phyloP scores from a whole-genome alignment of 2,113 vertebrate species.

The Corydoras maculifer region DNA sequence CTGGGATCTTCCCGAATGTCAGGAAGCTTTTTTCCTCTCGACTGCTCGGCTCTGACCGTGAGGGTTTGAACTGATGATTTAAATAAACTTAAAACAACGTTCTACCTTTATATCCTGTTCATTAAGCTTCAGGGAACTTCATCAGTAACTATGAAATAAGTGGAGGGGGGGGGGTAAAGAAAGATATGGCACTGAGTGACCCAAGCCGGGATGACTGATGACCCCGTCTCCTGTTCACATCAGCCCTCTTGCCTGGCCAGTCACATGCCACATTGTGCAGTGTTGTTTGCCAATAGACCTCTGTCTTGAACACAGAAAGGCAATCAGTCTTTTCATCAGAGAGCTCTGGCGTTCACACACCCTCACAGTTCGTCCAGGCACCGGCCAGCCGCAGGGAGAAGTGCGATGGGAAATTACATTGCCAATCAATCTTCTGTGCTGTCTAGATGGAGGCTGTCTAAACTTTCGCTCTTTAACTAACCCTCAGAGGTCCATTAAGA shows the following conservation, averaged over 20 bases:
- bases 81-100: neutral
- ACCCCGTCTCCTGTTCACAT: constrained; percentile 42
- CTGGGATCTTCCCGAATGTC: too few relatives aligned
- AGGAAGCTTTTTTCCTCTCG: too few relatives aligned
- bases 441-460: constrained; percentile 62
- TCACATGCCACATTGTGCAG: constrained; percentile 48
- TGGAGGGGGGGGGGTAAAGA: constrained; percentile 41
- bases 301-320: constrained; percentile 42
- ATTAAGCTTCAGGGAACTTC: too few relatives aligned
- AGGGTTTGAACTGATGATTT: neutral
- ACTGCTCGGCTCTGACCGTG: too few relatives aligned
- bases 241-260: constrained; percentile 34
- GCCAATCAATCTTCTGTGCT: constrained; percentile 68
- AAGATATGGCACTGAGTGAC: constrained; percentile 44
- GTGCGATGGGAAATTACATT: constrained; percentile 67
- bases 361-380: constrained; percentile 43
- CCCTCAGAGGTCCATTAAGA: constrained; percentile 63
- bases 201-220: constrained; percentile 45
- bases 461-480: constrained; percentile 64
- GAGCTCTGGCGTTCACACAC: constrained; percentile 38
- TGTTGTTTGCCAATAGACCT: constrained; percentile 44
- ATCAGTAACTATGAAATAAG: neutral
- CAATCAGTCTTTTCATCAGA: constrained; percentile 51
- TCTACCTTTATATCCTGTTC: too few relatives aligned
- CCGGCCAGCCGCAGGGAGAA: constrained; percentile 35